Percentiles rank a stretch among this genome's conserved stretches.
phyloP scores from a whole-genome alignment of 2,797 vertebrate species.

The Lutjanus argentimaculatus region DNA sequence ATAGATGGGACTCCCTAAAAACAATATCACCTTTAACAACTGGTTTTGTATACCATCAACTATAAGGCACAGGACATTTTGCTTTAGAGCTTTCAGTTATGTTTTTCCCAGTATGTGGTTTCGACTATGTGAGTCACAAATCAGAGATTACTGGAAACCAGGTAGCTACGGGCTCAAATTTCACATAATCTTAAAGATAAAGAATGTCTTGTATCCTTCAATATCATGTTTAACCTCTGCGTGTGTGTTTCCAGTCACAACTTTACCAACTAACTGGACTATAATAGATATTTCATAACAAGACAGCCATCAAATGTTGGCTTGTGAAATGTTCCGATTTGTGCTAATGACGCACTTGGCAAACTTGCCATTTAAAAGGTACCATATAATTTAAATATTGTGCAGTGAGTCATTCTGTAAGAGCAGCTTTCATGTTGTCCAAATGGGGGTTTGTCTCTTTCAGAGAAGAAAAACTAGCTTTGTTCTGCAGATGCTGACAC shows the following conservation, averaged over 20 bases:
- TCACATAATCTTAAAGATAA: background rate
- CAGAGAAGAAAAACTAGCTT: constrained; percentile 22
- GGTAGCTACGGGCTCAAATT: background rate
- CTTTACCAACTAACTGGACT: background rate
- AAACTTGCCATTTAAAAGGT: background rate
- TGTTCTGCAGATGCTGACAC: constrained; percentile 47
- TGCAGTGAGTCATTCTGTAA: constrained; percentile 26
- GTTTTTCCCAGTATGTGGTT: background rate
- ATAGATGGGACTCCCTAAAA: no score
- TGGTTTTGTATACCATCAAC: no score
- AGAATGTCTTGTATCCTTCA: background rate
- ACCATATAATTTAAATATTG: background rate
- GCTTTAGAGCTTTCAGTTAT: background rate
- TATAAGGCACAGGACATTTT: no score
- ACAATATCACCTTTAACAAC: no score
- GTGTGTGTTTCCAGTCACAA: background rate
- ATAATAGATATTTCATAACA: background rate
- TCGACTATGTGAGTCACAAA: background rate
- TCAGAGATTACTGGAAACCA: background rate
- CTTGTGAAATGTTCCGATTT: background rate
- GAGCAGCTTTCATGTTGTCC: constrained; percentile 21
- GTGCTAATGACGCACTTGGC: background rate
- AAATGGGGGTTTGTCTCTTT: background rate
- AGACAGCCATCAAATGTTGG: background rate
- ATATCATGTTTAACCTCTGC: background rate